Evolutionary conservation across 1,140 invertebrate species (phyloP).

Genomic region (Brachionus plicatilis): DNA sequence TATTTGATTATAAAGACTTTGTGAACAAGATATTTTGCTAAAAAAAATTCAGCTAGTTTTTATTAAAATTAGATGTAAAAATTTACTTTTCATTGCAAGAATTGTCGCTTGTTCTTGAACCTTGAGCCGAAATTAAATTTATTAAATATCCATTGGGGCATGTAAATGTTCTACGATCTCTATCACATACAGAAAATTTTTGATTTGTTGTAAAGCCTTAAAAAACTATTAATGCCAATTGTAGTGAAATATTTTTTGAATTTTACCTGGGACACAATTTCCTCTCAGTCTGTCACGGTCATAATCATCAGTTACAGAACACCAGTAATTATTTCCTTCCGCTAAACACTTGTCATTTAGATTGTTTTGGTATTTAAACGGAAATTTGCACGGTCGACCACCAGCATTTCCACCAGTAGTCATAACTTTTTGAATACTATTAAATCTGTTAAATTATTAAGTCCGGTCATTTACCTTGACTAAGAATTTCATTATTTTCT

Average conservation of each 20-base stretch:
- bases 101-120: background rate
- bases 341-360: background rate
- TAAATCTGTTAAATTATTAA: background rate
- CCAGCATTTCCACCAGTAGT: conserved; percentile 32
- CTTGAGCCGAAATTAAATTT: conserved; percentile 3
- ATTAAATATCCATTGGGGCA: conserved; percentile 26
- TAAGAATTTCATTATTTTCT: background rate
- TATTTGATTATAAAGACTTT: background rate
- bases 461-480: background rate
- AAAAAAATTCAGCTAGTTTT: background rate
- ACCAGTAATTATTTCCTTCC: conserved; percentile 17
- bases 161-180: background rate
- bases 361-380: conserved; percentile 20
- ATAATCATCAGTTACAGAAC: conserved; percentile 22
- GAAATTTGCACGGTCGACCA: conserved; percentile 24
- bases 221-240: background rate
- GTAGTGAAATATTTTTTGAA: background rate
- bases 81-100: conserved; percentile 12
- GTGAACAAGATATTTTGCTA: background rate
- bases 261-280: conserved; percentile 1
- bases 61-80: background rate
- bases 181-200: conserved; percentile 21
- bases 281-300: conserved; percentile 26
- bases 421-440: background rate
- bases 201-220: background rate